Evolutionary conservation across 2,888 invertebrate species (phyloP).

Genomic region (Ptychoptera albimana): DNA sequence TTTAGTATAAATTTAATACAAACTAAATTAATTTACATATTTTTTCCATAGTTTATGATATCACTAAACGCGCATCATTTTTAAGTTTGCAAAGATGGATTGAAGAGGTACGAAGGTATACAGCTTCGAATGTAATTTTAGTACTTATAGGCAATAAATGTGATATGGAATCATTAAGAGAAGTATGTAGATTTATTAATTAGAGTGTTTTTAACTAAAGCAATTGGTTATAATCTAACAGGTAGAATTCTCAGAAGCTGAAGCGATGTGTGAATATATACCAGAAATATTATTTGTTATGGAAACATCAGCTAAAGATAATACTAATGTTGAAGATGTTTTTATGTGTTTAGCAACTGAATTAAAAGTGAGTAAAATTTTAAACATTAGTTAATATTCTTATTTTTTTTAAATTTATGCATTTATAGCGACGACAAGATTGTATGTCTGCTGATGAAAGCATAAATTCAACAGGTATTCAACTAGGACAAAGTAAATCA

Average conservation of each 20-base stretch:
- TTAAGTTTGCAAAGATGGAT: conserved; percentile 87
- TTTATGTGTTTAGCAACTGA: conserved; percentile 76
- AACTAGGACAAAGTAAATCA: too few relatives aligned
- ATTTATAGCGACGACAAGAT: too few relatives aligned
- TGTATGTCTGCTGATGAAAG: too few relatives aligned
- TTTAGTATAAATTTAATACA: background rate
- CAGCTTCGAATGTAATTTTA: conserved; percentile 80
- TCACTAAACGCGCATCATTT: conserved; percentile 84
- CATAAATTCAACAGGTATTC: too few relatives aligned
- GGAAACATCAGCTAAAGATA: conserved; percentile 84
- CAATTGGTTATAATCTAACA: background rate
- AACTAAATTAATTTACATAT: conserved; percentile 1
- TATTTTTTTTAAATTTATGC: too few relatives aligned
- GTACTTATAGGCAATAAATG: conserved; percentile 88
- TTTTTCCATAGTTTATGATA: conserved; percentile 66
- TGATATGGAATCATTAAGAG: conserved; percentile 63
- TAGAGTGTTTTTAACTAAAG: background rate
- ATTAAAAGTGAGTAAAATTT: conserved; percentile 46
- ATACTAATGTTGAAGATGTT: conserved; percentile 78
- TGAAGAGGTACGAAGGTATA: conserved; percentile 87
- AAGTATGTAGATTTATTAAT: conserved; percentile 28
- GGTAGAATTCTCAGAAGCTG: conserved; percentile 68
- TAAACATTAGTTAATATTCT: background rate
- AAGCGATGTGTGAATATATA: conserved; percentile 70
- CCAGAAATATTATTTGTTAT: conserved; percentile 75